These are phyloP conservation scores for Myripristis jacobus DNA, from an alignment of 2,797 vertebrate genomes.

Conservation along the genomic window DNA sequence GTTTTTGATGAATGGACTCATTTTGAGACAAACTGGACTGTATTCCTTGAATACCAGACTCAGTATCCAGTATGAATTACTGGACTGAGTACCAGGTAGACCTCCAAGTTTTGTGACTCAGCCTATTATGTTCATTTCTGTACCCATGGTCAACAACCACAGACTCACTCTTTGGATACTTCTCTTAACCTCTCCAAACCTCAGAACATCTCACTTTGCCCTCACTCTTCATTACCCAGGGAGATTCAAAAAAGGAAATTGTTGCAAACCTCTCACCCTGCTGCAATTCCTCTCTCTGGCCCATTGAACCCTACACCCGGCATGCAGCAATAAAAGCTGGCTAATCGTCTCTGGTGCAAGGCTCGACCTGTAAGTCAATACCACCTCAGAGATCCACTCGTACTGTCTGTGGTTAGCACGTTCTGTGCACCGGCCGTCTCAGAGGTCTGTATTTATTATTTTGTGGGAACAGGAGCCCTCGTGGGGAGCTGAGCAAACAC, in stretches of 20 bases:
- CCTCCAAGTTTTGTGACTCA: constrained; percentile 47
- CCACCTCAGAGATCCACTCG: constrained; percentile 54
- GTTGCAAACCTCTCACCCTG: constrained; percentile 31
- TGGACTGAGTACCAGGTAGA: constrained; percentile 41
- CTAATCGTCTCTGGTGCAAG: constrained; percentile 35
- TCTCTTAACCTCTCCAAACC: not conserved
- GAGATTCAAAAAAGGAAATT: constrained; percentile 49
- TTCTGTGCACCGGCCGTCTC: constrained; percentile 25
- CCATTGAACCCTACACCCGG: constrained; percentile 27
- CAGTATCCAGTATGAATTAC: constrained; percentile 53
- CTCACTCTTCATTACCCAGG: constrained; percentile 6
- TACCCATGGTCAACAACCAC: constrained; percentile 16
- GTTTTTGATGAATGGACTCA: constrained; percentile 67
- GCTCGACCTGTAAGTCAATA: constrained; percentile 49
- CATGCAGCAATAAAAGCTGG: constrained; percentile 26
- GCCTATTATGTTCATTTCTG: constrained; percentile 47
- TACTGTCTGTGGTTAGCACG: constrained; percentile 58
- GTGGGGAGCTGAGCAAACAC: constrained; percentile 36
- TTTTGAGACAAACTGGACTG: constrained; percentile 59
- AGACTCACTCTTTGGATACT: constrained; percentile 31
- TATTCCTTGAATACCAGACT: constrained; percentile 51
- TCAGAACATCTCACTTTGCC: not conserved
- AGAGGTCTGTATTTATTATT: constrained; percentile 55
- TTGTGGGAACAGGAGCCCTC: constrained; percentile 34
- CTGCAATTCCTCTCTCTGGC: constrained; percentile 23